Evolutionary conservation across 2,888 invertebrate species (phyloP).

Genomic region (Ichneumoninae sp.): DNA sequence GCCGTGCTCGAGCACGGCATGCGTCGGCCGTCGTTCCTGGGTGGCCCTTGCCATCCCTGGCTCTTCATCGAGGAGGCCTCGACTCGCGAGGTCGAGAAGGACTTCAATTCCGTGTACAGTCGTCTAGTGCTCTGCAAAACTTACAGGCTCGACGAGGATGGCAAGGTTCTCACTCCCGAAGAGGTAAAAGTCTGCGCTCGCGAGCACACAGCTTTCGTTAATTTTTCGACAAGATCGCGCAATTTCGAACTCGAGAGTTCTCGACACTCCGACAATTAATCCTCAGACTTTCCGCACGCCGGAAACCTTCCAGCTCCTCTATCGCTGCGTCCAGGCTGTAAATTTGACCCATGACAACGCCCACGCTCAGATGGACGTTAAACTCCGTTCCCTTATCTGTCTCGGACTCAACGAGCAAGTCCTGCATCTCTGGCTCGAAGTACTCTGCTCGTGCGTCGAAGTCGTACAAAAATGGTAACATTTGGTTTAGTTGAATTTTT

Average conservation of each 20-base stretch:
- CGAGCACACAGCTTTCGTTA: background rate
- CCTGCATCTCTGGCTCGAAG: slow-evolving; percentile 98
- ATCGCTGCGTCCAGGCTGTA: slow-evolving; percentile 97
- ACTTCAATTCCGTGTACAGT: slow-evolving; percentile 99
- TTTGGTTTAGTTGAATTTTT: background rate
- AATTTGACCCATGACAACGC: slow-evolving; percentile 98
- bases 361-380: slow-evolving; percentile 99
- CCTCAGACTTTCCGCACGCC: slow-evolving; percentile 46
- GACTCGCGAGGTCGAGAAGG: slow-evolving; percentile 97
- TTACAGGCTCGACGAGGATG: slow-evolving; percentile 98
- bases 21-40: slow-evolving; percentile 93
- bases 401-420: slow-evolving; percentile 99
- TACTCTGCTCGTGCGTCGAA: slow-evolving; percentile 96
- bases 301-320: slow-evolving; percentile 87
- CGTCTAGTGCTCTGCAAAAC: slow-evolving; percentile 98
- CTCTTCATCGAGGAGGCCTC: slow-evolving; percentile 99
- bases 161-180: slow-evolving; percentile 99
- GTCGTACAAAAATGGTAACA: slow-evolving; percentile 97
- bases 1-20: slow-evolving; percentile 98
- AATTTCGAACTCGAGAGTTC: slow-evolving; percentile 11
- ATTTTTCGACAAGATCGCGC: background rate
- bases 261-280: slow-evolving; percentile 34
- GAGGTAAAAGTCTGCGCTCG: slow-evolving; percentile 87
- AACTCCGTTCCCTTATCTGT: slow-evolving; percentile 96
- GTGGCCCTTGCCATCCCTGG: slow-evolving; percentile 99